A percentile compares a stretch with the other conserved stretches of the same genome.
Conservation (phyloP, 2,113 vertebrate genomes). For the Chloroceryle aenea region DNA sequence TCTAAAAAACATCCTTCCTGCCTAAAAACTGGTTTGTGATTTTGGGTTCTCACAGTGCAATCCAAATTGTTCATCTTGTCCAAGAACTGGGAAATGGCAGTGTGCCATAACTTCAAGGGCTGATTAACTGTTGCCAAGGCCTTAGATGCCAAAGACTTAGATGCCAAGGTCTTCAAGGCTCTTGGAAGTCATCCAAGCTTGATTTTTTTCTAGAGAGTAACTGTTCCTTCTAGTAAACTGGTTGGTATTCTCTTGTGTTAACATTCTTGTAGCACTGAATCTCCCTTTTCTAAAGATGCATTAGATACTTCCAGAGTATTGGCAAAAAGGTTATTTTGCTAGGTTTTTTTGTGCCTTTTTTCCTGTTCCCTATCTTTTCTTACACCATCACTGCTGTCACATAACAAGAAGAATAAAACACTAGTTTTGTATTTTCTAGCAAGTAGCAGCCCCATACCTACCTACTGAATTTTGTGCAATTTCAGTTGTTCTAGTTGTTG, state of each 20-base stretch:
- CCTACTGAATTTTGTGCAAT: not conserved
- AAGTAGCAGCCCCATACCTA: not conserved
- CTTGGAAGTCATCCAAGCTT: constrained; percentile 48
- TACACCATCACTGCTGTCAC: not conserved
- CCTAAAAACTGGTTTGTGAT: constrained; percentile 16
- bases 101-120: constrained; percentile 38
- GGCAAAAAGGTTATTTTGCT: not conserved
- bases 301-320: not conserved
- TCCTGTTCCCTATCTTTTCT: not conserved
- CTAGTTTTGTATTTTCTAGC: not conserved
- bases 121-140: constrained; percentile 50
- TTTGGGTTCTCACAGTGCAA: constrained; percentile 7
- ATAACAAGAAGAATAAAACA: not conserved
- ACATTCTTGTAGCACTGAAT: constrained; percentile 22
- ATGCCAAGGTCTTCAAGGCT: constrained; percentile 41
- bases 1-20: not conserved
- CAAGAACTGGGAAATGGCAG: constrained; percentile 55
- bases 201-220: constrained; percentile 48
- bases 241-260: constrained; percentile 44
- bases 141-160: constrained; percentile 24
- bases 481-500: not conserved
- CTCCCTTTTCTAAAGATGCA: not conserved
- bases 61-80: constrained; percentile 18
- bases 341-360: not conserved
- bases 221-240: constrained; percentile 27